Conservation (phyloP, 2,888 invertebrate genomes). For the Lypha dubia region DNA sequence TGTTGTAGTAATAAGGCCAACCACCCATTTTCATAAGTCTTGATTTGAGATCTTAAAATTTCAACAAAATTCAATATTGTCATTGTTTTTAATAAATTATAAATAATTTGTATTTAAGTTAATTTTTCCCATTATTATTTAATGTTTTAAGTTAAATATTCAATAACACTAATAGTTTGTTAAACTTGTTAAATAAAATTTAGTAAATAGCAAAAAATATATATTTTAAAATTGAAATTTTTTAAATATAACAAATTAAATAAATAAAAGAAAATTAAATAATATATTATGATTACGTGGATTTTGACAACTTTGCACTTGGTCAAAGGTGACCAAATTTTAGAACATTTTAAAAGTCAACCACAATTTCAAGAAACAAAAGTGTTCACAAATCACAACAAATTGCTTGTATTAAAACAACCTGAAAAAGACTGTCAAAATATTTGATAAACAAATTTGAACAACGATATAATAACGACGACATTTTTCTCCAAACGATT, state of each 20-base stretch:
- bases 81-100: background rate
- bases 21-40: no score
- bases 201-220: background rate
- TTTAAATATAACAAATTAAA: slow-evolving; percentile 26
- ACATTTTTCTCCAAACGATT: slow-evolving; percentile 55
- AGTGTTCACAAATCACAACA: slow-evolving; percentile 71
- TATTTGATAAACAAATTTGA: slow-evolving; percentile 55
- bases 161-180: slow-evolving; percentile 17
- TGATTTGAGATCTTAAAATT: no score
- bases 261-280: slow-evolving; percentile 29
- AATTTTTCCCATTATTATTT: no score
- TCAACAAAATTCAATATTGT: background rate
- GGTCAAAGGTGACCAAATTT: slow-evolving; percentile 58
- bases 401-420: slow-evolving; percentile 61
- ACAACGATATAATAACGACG: slow-evolving; percentile 49
- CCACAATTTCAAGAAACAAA: slow-evolving; percentile 47
- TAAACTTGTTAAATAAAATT: slow-evolving; percentile 35
- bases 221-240: background rate
- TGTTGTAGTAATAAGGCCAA: no score
- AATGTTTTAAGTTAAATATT: slow-evolving; percentile 1
- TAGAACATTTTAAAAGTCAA: slow-evolving; percentile 43
- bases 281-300: slow-evolving; percentile 67
- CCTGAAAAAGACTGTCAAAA: slow-evolving; percentile 69
- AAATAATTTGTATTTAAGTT: background rate
- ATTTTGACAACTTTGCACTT: slow-evolving; percentile 38